Percentiles rank a stretch among this genome's conserved stretches.
These are phyloP conservation scores for Spizaetus ornatus DNA, from an alignment of 2,113 vertebrate species.

Conservation along the genomic window DNA sequence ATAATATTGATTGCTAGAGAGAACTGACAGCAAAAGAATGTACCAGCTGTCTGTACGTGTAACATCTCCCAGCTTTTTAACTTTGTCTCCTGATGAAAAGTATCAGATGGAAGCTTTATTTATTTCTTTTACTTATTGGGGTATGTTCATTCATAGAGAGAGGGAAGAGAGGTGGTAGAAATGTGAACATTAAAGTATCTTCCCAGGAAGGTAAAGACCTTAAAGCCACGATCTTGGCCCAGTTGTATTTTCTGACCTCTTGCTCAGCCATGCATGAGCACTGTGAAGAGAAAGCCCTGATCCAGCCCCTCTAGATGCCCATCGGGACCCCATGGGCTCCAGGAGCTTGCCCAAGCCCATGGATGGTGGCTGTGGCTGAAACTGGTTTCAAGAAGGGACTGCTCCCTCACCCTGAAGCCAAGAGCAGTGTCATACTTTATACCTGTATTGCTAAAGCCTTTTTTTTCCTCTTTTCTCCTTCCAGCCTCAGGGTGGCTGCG, in stretches of 20 bases:
- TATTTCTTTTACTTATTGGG: background rate
- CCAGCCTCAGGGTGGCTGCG: accelerated
- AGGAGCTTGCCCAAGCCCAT: background rate
- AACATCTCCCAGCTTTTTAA: constrained; percentile 30
- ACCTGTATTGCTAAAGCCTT: background rate
- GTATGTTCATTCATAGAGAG: background rate
- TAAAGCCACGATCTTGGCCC: background rate
- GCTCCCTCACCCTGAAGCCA: background rate
- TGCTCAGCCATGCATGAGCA: background rate
- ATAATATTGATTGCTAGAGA: constrained; percentile 63
- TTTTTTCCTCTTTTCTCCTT: background rate
- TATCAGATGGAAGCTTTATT: background rate
- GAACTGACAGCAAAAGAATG: constrained; percentile 40
- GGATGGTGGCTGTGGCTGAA: background rate
- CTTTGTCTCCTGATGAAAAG: background rate
- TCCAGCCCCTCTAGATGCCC: background rate
- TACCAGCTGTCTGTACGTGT: constrained; percentile 34
- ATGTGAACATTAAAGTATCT: background rate
- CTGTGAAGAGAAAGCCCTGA: background rate
- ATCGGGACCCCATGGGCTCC: background rate
- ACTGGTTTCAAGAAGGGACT: background rate
- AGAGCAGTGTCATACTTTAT: background rate
- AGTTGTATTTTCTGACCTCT: background rate
- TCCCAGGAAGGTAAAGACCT: background rate
- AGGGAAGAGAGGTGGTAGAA: background rate